Conservation (phyloP, 2,113 vertebrate species). For the Rana temporaria region DNA sequence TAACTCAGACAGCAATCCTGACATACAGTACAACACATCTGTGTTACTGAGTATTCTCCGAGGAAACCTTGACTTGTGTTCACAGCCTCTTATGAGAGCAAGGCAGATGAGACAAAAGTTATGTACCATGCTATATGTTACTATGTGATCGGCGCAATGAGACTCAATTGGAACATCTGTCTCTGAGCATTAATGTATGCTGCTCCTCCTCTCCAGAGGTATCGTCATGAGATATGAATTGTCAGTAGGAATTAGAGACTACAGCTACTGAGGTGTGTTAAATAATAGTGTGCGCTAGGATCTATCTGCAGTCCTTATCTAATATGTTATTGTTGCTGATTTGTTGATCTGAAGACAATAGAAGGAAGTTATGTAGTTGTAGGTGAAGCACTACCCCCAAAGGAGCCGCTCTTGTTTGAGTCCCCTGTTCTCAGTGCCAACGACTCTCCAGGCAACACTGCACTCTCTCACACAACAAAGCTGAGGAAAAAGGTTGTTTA, state of each 20-base stretch:
- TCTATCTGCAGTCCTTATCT: constrained; percentile 3
- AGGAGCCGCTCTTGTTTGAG: too few relatives aligned
- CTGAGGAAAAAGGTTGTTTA: too few relatives aligned
- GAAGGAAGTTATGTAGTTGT: background rate
- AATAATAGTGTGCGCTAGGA: background rate
- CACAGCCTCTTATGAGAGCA: constrained; percentile 16
- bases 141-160: constrained; percentile 24
- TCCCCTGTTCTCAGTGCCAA: too few relatives aligned
- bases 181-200: constrained; percentile 33
- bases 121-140: constrained; percentile 30
- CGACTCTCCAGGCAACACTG: too few relatives aligned
- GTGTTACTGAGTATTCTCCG: constrained; percentile 28
- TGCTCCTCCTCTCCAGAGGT: constrained; percentile 14
- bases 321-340: constrained; percentile 6
- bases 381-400: too few relatives aligned
- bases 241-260: constrained; percentile 36
- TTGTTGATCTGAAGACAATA: constrained; percentile 10
- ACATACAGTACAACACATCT: constrained; percentile 32
- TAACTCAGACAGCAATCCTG: constrained; percentile 21
- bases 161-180: constrained; percentile 49
- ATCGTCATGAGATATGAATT: constrained; percentile 30
- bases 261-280: constrained; percentile 19
- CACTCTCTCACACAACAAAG: too few relatives aligned
- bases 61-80: constrained; percentile 35
- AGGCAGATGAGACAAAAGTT: constrained; percentile 31